Conservation (phyloP, 2,888 invertebrate species). For the Pristionchus entomophagus region DNA sequence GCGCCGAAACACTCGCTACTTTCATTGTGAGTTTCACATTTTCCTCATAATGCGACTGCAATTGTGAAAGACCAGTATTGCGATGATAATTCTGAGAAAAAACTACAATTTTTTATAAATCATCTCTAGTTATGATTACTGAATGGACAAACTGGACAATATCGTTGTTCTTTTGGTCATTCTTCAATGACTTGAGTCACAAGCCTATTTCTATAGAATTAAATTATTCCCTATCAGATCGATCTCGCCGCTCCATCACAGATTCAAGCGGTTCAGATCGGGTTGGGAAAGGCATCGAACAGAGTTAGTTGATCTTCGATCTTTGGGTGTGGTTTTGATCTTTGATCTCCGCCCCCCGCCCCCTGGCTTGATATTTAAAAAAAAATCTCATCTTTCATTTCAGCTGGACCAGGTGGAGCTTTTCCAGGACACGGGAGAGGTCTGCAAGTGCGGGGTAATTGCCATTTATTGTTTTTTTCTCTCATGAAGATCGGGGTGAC, state of each 20-base stretch:
- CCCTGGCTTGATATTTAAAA: no score
- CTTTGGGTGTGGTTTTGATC: neutral
- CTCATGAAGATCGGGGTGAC: no score
- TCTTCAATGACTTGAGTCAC: no score
- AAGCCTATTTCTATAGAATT: no score
- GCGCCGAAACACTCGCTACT: neutral
- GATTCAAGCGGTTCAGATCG: constrained; percentile 56
- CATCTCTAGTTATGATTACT: neutral
- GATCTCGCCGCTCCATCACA: constrained; percentile 54
- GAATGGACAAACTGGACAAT: neutral
- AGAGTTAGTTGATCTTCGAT: constrained; percentile 50
- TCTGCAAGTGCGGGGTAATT: constrained; percentile 39
- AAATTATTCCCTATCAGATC: neutral
- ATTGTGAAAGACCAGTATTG: neutral
- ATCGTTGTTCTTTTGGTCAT: no score
- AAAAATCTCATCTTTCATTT: no score
- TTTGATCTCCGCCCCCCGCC: constrained; percentile 19
- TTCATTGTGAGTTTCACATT: constrained; percentile 17
- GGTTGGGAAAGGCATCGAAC: constrained; percentile 54
- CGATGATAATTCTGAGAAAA: neutral
- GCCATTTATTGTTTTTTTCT: neutral
- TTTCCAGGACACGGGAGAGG: constrained; percentile 22
- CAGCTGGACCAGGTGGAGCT: constrained; percentile 46
- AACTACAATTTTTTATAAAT: neutral
- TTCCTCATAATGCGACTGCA: neutral